phyloP scores from a whole-genome alignment of 1,140 invertebrate species.

The Aphelinus certus region DNA sequence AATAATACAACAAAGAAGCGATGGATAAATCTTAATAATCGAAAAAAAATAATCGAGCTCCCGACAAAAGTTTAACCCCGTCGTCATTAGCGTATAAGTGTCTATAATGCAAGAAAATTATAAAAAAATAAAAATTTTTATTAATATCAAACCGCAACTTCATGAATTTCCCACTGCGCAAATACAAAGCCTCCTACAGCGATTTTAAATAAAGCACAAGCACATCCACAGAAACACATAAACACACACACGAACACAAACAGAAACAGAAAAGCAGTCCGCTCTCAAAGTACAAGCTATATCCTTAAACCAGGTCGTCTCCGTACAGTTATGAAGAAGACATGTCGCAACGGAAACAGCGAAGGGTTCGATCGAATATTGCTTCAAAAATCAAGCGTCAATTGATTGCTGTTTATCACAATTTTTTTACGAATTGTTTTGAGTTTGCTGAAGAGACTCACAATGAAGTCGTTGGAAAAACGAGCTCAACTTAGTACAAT shows the following conservation, averaged over 20 bases:
- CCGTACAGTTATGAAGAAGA: slow-evolving; percentile 57
- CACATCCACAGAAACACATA: slow-evolving; percentile 14
- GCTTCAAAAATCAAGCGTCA: slow-evolving; percentile 20
- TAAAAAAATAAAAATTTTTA: slow-evolving; percentile 22
- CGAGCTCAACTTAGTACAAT: no score
- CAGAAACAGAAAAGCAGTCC: slow-evolving; percentile 48
- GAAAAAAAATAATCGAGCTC: slow-evolving; percentile 15
- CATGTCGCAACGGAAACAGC: slow-evolving; percentile 23
- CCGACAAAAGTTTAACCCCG: slow-evolving; percentile 1
- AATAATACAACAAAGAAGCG: slow-evolving; percentile 6
- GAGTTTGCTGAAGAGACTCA: no score
- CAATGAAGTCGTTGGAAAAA: no score
- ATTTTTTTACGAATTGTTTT: no score
- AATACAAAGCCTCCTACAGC: slow-evolving; percentile 28
- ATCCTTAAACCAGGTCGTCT: slow-evolving; percentile 64
- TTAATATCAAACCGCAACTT: slow-evolving; percentile 10
- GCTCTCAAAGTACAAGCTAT: slow-evolving; percentile 51
- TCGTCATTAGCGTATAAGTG: slow-evolving; percentile 26
- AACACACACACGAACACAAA: slow-evolving; percentile 35
- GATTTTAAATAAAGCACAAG: slow-evolving; percentile 16
- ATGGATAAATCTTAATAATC: slow-evolving; percentile 5
- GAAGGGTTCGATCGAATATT: slow-evolving; percentile 22
- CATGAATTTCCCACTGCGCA: slow-evolving; percentile 23
- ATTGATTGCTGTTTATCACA: no score
- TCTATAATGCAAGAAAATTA: slow-evolving; percentile 9